Conservation (phyloP, 1,140 invertebrate genomes). For the Drosophila pectinifera region DNA sequence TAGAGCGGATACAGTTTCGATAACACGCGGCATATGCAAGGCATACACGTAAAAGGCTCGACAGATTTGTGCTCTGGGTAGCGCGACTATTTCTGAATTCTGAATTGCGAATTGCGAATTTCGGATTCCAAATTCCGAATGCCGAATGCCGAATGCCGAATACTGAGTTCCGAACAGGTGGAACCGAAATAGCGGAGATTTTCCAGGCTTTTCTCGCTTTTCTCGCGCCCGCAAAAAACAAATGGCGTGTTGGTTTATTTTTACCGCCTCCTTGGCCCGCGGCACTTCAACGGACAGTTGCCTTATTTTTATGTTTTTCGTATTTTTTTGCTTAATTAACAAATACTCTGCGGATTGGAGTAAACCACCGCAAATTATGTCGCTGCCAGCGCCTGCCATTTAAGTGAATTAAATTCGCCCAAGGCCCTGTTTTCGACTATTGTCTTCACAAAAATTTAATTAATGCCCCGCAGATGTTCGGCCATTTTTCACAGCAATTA, state of each 20-base stretch:
- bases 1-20: slow-evolving; percentile 79
- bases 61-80: slow-evolving; percentile 63
- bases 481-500: slow-evolving; percentile 61
- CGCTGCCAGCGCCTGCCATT: slow-evolving; percentile 21
- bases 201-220: slow-evolving; percentile 67
- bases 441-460: slow-evolving; percentile 56
- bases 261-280: slow-evolving; percentile 52
- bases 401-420: slow-evolving; percentile 79
- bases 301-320: slow-evolving; percentile 3
- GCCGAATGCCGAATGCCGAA: slow-evolving; percentile 6
- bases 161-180: slow-evolving; percentile 55
- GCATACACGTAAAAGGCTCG: slow-evolving; percentile 59
- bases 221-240: slow-evolving; percentile 17
- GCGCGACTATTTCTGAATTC: slow-evolving; percentile 51
- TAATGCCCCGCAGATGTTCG: slow-evolving; percentile 49
- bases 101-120: background rate
- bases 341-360: slow-evolving; percentile 53
- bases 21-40: slow-evolving; percentile 32
- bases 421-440: slow-evolving; percentile 39
- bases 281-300: slow-evolving; percentile 35
- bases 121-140: slow-evolving; percentile 2
- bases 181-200: slow-evolving; percentile 72
- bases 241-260: slow-evolving; percentile 76
- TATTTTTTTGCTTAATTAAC: slow-evolving; percentile 67
- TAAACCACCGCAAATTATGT: slow-evolving; percentile 40